Evolutionary conservation across 2,797 vertebrate genomes (phyloP).

Genomic region (Bovichtus diacanthus): DNA sequence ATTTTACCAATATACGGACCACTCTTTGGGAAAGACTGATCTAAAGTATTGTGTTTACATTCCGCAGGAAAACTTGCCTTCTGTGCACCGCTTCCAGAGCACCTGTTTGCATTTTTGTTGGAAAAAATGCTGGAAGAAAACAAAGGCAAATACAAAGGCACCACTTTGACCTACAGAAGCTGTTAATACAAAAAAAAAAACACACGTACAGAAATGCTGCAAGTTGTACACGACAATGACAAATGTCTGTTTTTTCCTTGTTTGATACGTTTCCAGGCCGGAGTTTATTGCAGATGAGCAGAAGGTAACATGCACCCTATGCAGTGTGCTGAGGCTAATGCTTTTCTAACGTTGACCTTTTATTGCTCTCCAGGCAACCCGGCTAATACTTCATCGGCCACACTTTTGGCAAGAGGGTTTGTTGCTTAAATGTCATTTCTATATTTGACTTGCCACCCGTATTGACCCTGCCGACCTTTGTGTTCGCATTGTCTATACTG

Average conservation of each 20-base stretch:
- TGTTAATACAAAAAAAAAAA: no score
- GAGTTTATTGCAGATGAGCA: not conserved
- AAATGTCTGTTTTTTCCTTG: not conserved
- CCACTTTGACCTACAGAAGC: no score
- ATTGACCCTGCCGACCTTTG: not conserved
- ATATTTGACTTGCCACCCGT: slow-evolving; percentile 18
- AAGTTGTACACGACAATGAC: not conserved
- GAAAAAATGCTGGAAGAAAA: no score
- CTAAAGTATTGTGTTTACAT: no score
- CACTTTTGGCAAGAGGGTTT: not conserved
- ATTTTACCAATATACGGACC: no score
- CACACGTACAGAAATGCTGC: no score
- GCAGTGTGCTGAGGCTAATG: not conserved
- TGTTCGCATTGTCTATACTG: not conserved
- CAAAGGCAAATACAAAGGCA: no score
- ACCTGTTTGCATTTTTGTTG: no score
- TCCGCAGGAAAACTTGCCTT: no score
- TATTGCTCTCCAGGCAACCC: not conserved
- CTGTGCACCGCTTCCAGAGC: no score
- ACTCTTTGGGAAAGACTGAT: no score
- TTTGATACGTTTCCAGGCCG: not conserved
- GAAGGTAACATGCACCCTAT: not conserved
- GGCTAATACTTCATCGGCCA: not conserved
- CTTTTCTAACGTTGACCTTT: slow-evolving; percentile 35
- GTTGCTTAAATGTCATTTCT: slow-evolving; percentile 41